Percentiles rank a stretch among this genome's conserved stretches.
phyloP scores from a whole-genome alignment of 2,888 invertebrate genomes.

The Encarsia formosa region DNA sequence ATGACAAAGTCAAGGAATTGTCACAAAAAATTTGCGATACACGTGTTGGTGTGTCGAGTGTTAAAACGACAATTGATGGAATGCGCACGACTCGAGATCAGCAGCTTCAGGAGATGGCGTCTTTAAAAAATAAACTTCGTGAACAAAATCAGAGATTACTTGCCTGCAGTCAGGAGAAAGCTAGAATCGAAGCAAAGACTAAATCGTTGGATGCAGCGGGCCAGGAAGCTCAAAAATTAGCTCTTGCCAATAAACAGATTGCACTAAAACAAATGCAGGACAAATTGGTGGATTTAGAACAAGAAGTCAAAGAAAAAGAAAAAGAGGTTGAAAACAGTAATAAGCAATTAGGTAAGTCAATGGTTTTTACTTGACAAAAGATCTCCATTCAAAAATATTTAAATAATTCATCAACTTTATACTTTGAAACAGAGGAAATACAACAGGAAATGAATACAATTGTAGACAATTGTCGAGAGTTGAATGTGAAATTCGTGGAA shows the following conservation, averaged over 20 bases:
- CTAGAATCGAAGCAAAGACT: conserved; percentile 71
- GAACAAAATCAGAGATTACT: conserved; percentile 81
- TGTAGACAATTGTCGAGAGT: conserved; percentile 64
- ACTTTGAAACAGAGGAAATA: conserved; percentile 69
- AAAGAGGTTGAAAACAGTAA: conserved; percentile 26
- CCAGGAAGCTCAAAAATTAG: conserved; percentile 60
- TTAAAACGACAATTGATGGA: conserved; percentile 93
- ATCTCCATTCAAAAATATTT: not conserved
- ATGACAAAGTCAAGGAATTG: conserved; percentile 71
- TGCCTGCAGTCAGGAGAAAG: conserved; percentile 77
- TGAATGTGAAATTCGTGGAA: conserved; percentile 67
- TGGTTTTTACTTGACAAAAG: not conserved
- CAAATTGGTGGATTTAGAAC: conserved; percentile 70
- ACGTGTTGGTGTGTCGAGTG: conserved; percentile 80
- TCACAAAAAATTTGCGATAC: conserved; percentile 80
- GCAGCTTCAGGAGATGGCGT: conserved; percentile 82
- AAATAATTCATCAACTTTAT: not conserved
- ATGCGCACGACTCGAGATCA: conserved; percentile 91
- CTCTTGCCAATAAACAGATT: conserved; percentile 68
- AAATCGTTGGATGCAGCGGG: conserved; percentile 54
- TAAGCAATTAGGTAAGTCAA: conserved; percentile 15
- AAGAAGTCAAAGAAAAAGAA: conserved; percentile 50
- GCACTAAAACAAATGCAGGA: conserved; percentile 66
- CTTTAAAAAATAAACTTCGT: conserved; percentile 74
- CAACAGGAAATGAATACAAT: conserved; percentile 65